Base-by-base conservation (phyloP, 2,888 invertebrate species). In the Scaptomyza reducta region DNA sequence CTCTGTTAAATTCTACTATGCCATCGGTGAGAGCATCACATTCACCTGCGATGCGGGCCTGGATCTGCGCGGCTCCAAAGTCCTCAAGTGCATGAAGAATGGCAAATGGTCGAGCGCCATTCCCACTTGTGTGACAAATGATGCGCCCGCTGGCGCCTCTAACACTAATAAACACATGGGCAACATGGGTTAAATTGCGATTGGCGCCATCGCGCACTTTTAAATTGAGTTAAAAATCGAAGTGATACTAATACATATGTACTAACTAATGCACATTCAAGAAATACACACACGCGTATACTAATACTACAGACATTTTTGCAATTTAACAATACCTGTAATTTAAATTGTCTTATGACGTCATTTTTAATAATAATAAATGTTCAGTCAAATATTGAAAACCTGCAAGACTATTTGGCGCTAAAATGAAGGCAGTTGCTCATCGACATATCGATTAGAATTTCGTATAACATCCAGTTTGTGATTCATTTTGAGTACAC, bases 21-120 rank as follows among this genome's bases (percentile, higher is more conserved):
- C 95, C 89, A 96, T 96, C 70, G 96, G 96, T 0, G 97, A 97
- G 90, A 96, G 95, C 27, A 95, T 97, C 57, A 95, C 95, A 3
- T 97, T 96, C 89, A 95, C 96, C 6, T 97, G 97, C 90, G 96
- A 96, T 83, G 95, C 95, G 2, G 96, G 96, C 0, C 93, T 96
- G 66, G 93, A 93, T 65, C 92, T 97, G 50, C 94, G 94, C 59
- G 97, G 97, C 33, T 95, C 96, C 0, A 94, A 95, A 6, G 95
- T 96, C 94, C 91, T 97, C 54, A 94, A 96, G 86, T 97, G 97
- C 91, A 93, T 94, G 90, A 95, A 95, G 85, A 96, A 95, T 90
- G 96, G 96, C 70, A 96, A 96, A 92, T 97, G 97, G 97, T 96
- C 96, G 0, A 96, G 95, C 87, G 95, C 96, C 1, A 96, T 97